Percentiles rank a stretch among this genome's conserved stretches.
phyloP scores from a whole-genome alignment of 2,113 vertebrate genomes.

The Chloropsis cyanopogon region DNA sequence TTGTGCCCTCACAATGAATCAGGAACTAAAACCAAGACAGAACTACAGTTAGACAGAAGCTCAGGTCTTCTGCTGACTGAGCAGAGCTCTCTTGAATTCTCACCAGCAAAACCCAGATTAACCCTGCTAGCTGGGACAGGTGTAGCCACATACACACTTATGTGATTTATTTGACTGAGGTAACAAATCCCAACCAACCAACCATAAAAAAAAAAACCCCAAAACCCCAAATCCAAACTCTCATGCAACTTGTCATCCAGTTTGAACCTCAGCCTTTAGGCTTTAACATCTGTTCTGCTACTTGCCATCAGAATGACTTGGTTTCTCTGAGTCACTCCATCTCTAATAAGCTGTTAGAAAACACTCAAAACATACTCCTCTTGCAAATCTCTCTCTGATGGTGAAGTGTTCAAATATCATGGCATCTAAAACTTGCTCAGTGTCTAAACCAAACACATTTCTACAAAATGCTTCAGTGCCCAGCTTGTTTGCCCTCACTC shows the following conservation, averaged over 20 bases:
- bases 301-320: neutral
- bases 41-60: neutral
- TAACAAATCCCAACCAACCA: neutral
- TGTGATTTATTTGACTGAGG: neutral
- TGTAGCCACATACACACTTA: neutral
- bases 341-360: neutral
- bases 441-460: neutral
- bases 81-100: neutral
- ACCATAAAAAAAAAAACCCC: neutral
- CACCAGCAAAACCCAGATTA: neutral
- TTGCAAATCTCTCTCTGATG: neutral
- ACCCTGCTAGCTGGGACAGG: neutral
- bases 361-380: neutral
- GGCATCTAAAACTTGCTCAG: neutral
- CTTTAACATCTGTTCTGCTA: neutral
- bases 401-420: neutral
- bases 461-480: neutral
- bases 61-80: neutral
- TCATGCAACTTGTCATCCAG: neutral
- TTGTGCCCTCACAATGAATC: conserved; percentile 93
- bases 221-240: neutral
- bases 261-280: neutral
- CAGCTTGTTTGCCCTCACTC: neutral
- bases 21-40: conserved; percentile 81
- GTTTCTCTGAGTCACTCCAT: neutral